Percentiles rank a stretch among this genome's conserved stretches.
phyloP scores from a whole-genome alignment of 64 coral and sea anemone genomes.

The Orbicella faveolata region DNA sequence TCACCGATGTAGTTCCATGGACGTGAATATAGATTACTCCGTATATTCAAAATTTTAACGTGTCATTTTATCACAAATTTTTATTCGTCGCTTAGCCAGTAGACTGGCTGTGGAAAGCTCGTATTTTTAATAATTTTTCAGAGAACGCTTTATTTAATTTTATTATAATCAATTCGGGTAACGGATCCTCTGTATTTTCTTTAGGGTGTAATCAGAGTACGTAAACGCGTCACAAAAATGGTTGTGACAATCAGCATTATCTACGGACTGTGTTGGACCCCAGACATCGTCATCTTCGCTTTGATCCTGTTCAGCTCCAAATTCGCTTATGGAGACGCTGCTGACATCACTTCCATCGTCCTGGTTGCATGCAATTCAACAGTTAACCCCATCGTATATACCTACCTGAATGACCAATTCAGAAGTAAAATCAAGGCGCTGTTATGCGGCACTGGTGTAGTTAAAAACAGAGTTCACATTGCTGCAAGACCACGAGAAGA shows the following conservation, averaged over 20 bases:
- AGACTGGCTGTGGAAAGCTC: too few relatives aligned
- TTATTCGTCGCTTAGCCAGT: too few relatives aligned
- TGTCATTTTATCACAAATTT: too few relatives aligned
- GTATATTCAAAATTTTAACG: too few relatives aligned
- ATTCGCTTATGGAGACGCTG: background rate
- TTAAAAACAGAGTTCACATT: background rate
- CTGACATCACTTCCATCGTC: background rate
- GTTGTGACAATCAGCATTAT: slow-evolving; percentile 7
- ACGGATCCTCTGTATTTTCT: background rate
- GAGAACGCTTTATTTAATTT: too few relatives aligned
- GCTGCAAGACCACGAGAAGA: background rate
- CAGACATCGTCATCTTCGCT: background rate
- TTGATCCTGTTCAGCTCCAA: background rate
- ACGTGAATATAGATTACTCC: too few relatives aligned
- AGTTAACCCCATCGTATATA: slow-evolving; percentile 21
- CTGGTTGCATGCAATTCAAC: slow-evolving; percentile 9
- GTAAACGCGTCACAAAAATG: slow-evolving; percentile 30
- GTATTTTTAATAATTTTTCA: too few relatives aligned
- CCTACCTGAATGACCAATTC: background rate
- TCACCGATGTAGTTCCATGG: too few relatives aligned
- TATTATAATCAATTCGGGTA: too few relatives aligned
- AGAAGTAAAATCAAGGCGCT: background rate
- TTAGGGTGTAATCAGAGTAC: background rate
- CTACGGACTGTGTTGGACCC: slow-evolving; percentile 3
- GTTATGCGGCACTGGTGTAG: background rate